These are phyloP conservation scores for Enteromius unitaeniatus DNA, from an alignment of 2,797 vertebrate species.

Conservation along the genomic window DNA sequence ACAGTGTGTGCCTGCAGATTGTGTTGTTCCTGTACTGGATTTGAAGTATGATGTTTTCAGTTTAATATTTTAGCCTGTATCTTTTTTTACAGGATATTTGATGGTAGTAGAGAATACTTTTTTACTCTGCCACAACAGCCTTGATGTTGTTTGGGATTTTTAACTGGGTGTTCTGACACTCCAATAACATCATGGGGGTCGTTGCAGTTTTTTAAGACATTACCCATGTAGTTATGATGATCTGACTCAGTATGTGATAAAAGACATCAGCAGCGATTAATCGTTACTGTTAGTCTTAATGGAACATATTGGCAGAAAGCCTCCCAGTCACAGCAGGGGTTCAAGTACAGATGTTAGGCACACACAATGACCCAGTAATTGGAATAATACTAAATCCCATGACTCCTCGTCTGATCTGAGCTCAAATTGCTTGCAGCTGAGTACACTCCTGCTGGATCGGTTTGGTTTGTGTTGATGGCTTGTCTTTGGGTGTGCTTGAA, in stretches of 20 bases:
- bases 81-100: background rate
- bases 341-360: slow-evolving; percentile 52
- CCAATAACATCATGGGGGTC: background rate
- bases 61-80: slow-evolving; percentile 3
- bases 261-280: slow-evolving; percentile 39
- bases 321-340: slow-evolving; percentile 41
- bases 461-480: slow-evolving; percentile 33
- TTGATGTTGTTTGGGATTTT: background rate
- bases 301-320: slow-evolving; percentile 45
- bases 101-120: background rate
- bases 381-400: slow-evolving; percentile 50
- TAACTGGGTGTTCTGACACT: slow-evolving; percentile 19
- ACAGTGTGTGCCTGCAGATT: background rate
- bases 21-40: background rate
- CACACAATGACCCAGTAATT: slow-evolving; percentile 40
- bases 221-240: slow-evolving; percentile 25
- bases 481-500: slow-evolving; percentile 37
- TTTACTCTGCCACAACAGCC: background rate
- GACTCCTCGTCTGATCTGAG: slow-evolving; percentile 45
- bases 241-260: slow-evolving; percentile 34
- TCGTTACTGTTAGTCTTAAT: slow-evolving; percentile 50
- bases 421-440: slow-evolving; percentile 57
- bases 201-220: slow-evolving; percentile 10
- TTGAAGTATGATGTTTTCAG: slow-evolving; percentile 13
- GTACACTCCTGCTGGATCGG: slow-evolving; percentile 41